Conservation (phyloP, 2,888 invertebrate genomes). For the Melitaea athalia region DNA sequence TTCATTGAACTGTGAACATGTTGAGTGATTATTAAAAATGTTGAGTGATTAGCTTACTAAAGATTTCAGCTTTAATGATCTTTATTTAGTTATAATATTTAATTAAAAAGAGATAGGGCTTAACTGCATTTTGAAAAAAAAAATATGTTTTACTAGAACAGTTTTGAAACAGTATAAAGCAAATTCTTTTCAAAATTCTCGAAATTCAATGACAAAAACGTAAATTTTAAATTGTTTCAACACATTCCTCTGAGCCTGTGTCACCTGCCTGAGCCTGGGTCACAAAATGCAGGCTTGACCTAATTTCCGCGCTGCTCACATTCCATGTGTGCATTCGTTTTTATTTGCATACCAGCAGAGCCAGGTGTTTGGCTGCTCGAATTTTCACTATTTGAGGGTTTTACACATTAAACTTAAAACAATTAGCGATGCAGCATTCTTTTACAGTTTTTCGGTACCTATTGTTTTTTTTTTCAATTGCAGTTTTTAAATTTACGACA, state of each 20-base stretch:
- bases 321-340: constrained; percentile 29
- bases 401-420: constrained; percentile 24
- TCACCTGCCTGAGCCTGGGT: constrained; percentile 11
- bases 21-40: too few species aligned
- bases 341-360: constrained; percentile 32
- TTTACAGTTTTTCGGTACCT: constrained; percentile 10
- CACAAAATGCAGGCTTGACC: constrained; percentile 25
- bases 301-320: constrained; percentile 24
- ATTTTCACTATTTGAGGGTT: constrained; percentile 21
- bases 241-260: constrained; percentile 7
- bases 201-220: constrained; percentile 2
- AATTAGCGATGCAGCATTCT: constrained; percentile 21
- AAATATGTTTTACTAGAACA: too few species aligned
- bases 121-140: too few species aligned
- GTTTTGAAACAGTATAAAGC: too few species aligned
- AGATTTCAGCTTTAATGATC: too few species aligned
- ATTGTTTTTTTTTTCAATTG: not conserved
- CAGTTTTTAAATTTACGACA: not conserved
- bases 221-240: constrained; percentile 15
- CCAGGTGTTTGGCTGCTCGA: constrained; percentile 25
- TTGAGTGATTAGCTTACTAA: too few species aligned
- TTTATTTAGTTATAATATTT: too few species aligned
- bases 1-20: too few species aligned
- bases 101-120: too few species aligned
- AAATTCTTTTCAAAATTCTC: not conserved